Base-by-base conservation (phyloP, 2,797 vertebrate genomes). In the Lateolabrax maculatus region DNA sequence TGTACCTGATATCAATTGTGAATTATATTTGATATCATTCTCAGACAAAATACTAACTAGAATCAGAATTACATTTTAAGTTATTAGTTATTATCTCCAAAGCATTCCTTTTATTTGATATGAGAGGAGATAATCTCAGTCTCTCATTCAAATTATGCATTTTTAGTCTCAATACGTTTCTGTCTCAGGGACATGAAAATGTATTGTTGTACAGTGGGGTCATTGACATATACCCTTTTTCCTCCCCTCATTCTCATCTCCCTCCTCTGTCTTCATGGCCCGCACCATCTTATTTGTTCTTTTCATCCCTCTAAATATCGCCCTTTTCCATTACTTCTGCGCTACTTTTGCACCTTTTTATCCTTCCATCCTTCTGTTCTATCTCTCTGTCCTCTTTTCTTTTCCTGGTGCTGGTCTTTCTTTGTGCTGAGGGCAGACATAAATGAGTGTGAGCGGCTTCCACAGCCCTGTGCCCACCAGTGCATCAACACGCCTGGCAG, bases 401-500 rank as follows among this genome's bases (percentile, higher is more conserved):
- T 4, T 75, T 84, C 75, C 49, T 88, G 90, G 90, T 91, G 92
- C 89, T 93, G 89, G 93, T 90, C 87, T 88, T 53, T 85, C 85
- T 89, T 86, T 96, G 94, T 94, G 94, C 86, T 92, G 95, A 84
- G 96, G 95, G 90, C 96, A 99, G 98, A 99, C 93, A 96, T 97
- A 96, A 98, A 99, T 96, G 98, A 99, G 95, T 99, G 98, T 80
- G 97, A 98, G 90, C 95, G 95, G 90, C 95, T 95, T 75, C 97
- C 96, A 62, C 96, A 95, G 81, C 97, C 97, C 91, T 99, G 98
- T 90, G 98, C 97, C 73, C 94, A 97, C 95, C 96, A 92, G 79
- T 99, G 98, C 90, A 83, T 96, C 96, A 98, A 99, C 97, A 97
- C 91, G 82, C 97, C 96, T 0, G 96, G 98, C 96, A 99, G 97